Percentiles rank a stretch among this genome's conserved stretches.
Conservation (phyloP, 2,113 vertebrate genomes). For the Hippopotamus amphibius region DNA sequence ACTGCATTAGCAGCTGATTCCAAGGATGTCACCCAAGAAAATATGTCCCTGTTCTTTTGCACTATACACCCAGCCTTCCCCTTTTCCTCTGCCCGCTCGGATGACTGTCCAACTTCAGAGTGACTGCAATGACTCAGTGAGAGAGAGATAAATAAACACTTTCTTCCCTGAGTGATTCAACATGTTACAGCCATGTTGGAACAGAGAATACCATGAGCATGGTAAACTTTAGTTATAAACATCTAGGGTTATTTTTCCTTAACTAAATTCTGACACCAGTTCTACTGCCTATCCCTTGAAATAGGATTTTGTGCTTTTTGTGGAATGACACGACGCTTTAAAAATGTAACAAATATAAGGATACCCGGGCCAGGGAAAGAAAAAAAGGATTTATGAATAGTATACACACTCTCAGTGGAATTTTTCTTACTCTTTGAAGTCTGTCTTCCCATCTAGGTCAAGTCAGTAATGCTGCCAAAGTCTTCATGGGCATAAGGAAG, state of each 20-base stretch:
- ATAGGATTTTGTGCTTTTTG: conserved; percentile 59
- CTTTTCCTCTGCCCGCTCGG: conserved; percentile 34
- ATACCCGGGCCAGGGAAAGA: not conserved
- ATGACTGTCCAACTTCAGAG: conserved; percentile 58
- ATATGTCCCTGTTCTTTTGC: conserved; percentile 39
- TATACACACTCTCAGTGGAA: conserved; percentile 29
- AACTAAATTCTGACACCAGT: conserved; percentile 65
- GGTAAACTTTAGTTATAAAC: conserved; percentile 61
- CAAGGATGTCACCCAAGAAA: not conserved
- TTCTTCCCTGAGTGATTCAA: conserved; percentile 68
- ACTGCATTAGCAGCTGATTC: not conserved
- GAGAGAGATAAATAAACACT: conserved; percentile 70
- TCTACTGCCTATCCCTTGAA: conserved; percentile 44
- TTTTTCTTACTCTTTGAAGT: conserved; percentile 73
- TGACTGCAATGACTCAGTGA: conserved; percentile 39
- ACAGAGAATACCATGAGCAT: conserved; percentile 30
- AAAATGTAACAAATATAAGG: conserved; percentile 68
- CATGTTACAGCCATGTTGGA: conserved; percentile 36
- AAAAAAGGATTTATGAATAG: conserved; percentile 63
- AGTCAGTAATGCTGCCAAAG: conserved; percentile 40
- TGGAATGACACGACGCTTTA: conserved; percentile 53
- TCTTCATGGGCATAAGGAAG: conserved; percentile 47
- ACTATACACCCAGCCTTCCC: not conserved
- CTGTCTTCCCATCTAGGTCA: conserved; percentile 64
- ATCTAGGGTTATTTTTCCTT: conserved; percentile 57